Evolutionary conservation across 2,113 vertebrate species (phyloP).

Genomic region (Maccullochella peelii): DNA sequence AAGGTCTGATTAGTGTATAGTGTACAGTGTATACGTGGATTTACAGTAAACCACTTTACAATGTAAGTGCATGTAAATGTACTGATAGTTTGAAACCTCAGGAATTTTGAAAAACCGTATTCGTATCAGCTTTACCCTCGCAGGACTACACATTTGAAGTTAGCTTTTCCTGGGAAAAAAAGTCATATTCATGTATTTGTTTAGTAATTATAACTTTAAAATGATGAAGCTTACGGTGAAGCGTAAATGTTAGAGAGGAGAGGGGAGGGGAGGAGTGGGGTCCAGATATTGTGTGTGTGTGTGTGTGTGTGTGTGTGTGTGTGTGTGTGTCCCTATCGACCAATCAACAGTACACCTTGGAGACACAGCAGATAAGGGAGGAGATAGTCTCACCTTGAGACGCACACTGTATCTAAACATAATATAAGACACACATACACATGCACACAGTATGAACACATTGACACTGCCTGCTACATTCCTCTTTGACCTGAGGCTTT

Average conservation of each 20-base stretch:
- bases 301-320: constrained; percentile 16
- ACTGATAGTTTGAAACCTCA: too few relatives aligned
- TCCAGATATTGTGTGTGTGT: constrained; percentile 21
- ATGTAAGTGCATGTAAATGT: background rate
- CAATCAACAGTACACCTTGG: constrained; percentile 75
- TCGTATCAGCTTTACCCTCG: too few relatives aligned
- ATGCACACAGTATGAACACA: constrained; percentile 3
- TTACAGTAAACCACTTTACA: background rate
- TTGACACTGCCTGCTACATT: background rate
- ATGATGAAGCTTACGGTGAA: background rate
- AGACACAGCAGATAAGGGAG: constrained; percentile 77
- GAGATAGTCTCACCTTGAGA: constrained; percentile 79
- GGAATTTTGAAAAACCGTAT: too few relatives aligned
- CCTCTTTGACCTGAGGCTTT: constrained; percentile 51
- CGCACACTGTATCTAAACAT: constrained; percentile 62
- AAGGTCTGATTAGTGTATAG: background rate
- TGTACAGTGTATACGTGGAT: background rate
- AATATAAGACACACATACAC: background rate
- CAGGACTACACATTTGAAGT: too few relatives aligned
- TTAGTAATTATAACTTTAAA: background rate
- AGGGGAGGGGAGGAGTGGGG: background rate
- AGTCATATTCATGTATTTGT: background rate
- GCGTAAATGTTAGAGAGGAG: background rate
- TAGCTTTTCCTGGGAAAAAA: too few relatives aligned
- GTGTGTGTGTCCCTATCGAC: constrained; percentile 61